These are phyloP conservation scores for Babylonia areolata DNA, from an alignment of 1,140 invertebrate genomes.

Conservation along the genomic window DNA sequence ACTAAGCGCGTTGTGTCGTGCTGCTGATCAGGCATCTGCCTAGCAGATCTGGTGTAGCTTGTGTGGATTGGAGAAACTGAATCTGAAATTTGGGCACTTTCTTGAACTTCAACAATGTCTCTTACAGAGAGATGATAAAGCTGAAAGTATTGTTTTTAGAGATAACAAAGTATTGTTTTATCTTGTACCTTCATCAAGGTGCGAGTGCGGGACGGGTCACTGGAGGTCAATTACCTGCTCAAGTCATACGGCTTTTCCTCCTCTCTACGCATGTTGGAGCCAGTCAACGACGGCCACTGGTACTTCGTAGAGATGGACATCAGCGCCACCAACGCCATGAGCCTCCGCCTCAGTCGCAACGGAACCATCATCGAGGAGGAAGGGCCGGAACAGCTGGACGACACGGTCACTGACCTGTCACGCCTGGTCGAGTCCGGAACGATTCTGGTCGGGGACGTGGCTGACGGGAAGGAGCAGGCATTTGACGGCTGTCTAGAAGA, in stretches of 20 bases:
- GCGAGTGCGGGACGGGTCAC: slow-evolving; percentile 34
- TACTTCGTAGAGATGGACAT: slow-evolving; percentile 23
- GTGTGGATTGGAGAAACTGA: too few species aligned
- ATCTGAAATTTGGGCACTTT: too few species aligned
- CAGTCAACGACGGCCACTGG: slow-evolving; percentile 45
- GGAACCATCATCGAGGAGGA: slow-evolving; percentile 20
- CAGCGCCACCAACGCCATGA: not conserved
- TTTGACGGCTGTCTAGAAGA: slow-evolving; percentile 90
- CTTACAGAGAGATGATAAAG: too few species aligned
- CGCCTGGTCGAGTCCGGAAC: not conserved
- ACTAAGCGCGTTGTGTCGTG: too few species aligned
- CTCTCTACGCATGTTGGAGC: not conserved
- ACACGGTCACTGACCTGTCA: not conserved
- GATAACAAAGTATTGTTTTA: too few species aligned
- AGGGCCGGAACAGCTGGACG: not conserved
- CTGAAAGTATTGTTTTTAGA: too few species aligned
- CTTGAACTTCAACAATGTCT: too few species aligned
- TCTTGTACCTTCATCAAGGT: slow-evolving; percentile 48
- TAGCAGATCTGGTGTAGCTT: too few species aligned
- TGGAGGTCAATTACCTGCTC: slow-evolving; percentile 51
- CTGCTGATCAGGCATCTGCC: too few species aligned
- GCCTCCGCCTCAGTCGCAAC: not conserved
- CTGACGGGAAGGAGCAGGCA: slow-evolving; percentile 34
- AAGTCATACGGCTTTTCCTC: slow-evolving; percentile 31
- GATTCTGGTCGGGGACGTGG: slow-evolving; percentile 4